These are phyloP conservation scores for Ceratotherium simum DNA, from an alignment of 2,113 vertebrate species.

Conservation along the genomic window DNA sequence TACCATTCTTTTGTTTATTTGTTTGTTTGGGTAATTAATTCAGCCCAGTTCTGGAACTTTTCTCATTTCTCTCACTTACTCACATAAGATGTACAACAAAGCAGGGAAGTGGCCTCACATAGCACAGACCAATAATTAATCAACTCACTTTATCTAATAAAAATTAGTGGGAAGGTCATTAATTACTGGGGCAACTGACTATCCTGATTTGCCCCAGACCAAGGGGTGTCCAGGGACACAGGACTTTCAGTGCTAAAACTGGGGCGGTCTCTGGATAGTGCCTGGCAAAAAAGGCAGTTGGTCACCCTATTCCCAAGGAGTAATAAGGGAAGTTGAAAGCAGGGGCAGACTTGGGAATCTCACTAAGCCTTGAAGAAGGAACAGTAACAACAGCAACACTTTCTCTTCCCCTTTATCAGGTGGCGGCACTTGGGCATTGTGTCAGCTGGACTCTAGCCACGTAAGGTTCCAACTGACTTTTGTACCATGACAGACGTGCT, in stretches of 20 bases:
- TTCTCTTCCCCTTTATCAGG: not conserved
- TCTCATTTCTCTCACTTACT: not conserved
- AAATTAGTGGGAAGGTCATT: not conserved
- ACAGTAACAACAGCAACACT: too few species aligned
- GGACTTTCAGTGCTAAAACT: not conserved
- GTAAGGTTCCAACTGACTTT: not conserved
- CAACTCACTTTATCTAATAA: not conserved
- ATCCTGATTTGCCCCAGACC: not conserved
- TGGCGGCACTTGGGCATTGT: not conserved
- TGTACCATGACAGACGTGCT: not conserved
- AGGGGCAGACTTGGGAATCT: not conserved
- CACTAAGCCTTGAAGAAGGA: not conserved
- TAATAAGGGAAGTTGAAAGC: constrained; percentile 4
- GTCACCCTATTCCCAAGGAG: not conserved
- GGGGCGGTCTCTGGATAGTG: not conserved
- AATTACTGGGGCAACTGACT: not conserved
- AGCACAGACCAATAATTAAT: constrained; percentile 20
- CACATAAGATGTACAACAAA: not conserved
- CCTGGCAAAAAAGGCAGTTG: not conserved
- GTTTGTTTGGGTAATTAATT: not conserved
- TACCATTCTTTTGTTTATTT: not conserved
- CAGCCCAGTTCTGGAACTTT: not conserved
- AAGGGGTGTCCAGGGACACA: not conserved
- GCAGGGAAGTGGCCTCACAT: not conserved
- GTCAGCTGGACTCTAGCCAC: not conserved